These are phyloP conservation scores for Rousettus madagascariensis DNA, from an alignment of 2,797 vertebrate genomes.

Conservation along the genomic window DNA sequence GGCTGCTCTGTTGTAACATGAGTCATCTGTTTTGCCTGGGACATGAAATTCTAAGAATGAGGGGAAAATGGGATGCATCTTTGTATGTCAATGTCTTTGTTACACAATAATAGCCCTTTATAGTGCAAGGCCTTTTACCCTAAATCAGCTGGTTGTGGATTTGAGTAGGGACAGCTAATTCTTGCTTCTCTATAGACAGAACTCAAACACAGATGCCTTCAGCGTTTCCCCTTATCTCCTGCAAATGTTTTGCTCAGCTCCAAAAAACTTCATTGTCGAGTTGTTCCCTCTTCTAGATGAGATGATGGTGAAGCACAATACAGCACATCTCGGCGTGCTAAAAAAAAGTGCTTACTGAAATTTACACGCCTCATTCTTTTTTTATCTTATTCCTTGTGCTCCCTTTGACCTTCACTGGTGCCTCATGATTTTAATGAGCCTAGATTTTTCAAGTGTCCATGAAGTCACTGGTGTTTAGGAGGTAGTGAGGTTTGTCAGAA, in stretches of 20 bases:
- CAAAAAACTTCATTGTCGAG: neutral
- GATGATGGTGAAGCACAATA: neutral
- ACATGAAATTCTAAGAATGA: conserved; percentile 55
- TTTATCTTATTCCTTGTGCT: neutral
- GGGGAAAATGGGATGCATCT: conserved; percentile 35
- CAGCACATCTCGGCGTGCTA: neutral
- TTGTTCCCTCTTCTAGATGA: neutral
- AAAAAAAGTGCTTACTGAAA: neutral
- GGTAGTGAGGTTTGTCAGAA: neutral
- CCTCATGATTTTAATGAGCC: neutral
- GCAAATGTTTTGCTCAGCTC: neutral
- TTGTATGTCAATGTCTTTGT: conserved; percentile 26
- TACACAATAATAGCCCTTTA: conserved; percentile 4
- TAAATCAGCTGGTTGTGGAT: neutral
- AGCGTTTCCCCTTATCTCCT: neutral
- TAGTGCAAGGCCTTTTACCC: neutral
- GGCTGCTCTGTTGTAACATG: conserved; percentile 28
- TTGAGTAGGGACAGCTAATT: neutral
- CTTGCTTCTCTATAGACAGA: neutral
- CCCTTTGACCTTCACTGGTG: neutral
- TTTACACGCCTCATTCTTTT: neutral
- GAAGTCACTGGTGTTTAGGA: neutral
- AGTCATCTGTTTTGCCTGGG: conserved; percentile 54
- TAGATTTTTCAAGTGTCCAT: neutral
- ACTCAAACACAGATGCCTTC: neutral